A percentile compares a stretch with the other conserved stretches of the same genome.
Conservation (phyloP, 2,888 invertebrate genomes). For the Phragmatobia fuliginosa region DNA sequence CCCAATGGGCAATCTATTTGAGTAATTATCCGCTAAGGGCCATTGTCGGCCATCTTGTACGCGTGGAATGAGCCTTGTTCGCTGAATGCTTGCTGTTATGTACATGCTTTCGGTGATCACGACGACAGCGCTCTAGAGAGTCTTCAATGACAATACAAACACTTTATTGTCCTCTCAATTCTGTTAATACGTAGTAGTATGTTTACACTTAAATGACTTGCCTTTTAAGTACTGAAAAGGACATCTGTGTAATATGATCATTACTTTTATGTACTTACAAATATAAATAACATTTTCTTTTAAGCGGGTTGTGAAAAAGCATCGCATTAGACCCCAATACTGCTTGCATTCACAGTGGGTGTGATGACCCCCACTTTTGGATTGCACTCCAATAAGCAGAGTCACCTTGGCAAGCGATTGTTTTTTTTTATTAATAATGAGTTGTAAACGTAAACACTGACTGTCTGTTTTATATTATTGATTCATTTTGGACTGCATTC, state of each 20-base stretch:
- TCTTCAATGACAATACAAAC: slow-evolving; percentile 70
- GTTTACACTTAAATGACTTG: slow-evolving; percentile 39
- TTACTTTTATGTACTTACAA: background rate
- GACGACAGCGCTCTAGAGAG: slow-evolving; percentile 70
- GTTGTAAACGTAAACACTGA: background rate
- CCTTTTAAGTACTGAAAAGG: slow-evolving; percentile 19
- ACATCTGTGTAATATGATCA: background rate
- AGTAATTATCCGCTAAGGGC: slow-evolving; percentile 86
- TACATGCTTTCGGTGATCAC: slow-evolving; percentile 76
- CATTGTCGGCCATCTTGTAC: slow-evolving; percentile 85
- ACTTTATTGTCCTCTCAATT: slow-evolving; percentile 64
- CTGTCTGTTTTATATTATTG: background rate
- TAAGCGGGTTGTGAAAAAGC: no score
- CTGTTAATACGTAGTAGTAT: slow-evolving; percentile 54
- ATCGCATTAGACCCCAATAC: no score
- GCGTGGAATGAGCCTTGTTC: slow-evolving; percentile 83
- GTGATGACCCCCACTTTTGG: no score
- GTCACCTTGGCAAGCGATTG: no score
- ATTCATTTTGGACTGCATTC: background rate
- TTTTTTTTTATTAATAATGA: no score
- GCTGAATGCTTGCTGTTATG: slow-evolving; percentile 76
- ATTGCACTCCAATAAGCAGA: no score
- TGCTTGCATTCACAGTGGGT: no score
- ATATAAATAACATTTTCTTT: no score
- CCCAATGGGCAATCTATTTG: slow-evolving; percentile 86